phyloP scores from a whole-genome alignment of 2,888 invertebrate genomes.

The Scaptomyza caliginosa region DNA sequence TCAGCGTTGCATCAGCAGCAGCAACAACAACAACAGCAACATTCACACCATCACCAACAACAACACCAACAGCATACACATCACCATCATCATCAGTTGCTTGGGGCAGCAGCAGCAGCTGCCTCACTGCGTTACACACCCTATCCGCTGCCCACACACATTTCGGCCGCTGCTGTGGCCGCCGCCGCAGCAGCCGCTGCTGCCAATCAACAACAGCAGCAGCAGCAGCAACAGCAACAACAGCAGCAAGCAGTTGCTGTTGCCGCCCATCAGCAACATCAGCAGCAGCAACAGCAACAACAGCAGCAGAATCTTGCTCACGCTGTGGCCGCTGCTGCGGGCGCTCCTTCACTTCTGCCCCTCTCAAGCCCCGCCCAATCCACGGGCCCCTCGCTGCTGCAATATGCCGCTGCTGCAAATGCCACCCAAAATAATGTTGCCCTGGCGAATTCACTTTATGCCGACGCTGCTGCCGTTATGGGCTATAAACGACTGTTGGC shows the following conservation, averaged over 20 bases:
- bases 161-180: conserved; percentile 82
- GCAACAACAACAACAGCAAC: conserved; percentile 61
- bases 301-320: conserved; percentile 74
- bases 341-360: conserved; percentile 62
- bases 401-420: conserved; percentile 87
- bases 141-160: conserved; percentile 86
- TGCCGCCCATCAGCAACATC: conserved; percentile 78
- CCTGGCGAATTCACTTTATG: conserved; percentile 85
- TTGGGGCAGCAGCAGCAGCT: conserved; percentile 58
- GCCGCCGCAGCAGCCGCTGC: conserved; percentile 80
- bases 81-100: conserved; percentile 56
- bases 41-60: conserved; percentile 53
- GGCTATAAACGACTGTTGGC: conserved; percentile 84
- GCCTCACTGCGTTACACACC: conserved; percentile 85
- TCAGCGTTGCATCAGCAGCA: conserved; percentile 67
- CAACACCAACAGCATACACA: conserved; percentile 56
- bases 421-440: conserved; percentile 83
- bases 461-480: conserved; percentile 83
- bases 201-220: conserved; percentile 83
- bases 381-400: conserved; percentile 84
- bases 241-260: conserved; percentile 67
- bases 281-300: conserved; percentile 75
- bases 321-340: conserved; percentile 70
- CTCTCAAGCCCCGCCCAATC: conserved; percentile 65
- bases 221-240: conserved; percentile 83